Percentiles rank a stretch among this genome's conserved stretches.
phyloP scores from a whole-genome alignment of 2,797 vertebrate species.

The Brachyalestes nurse region DNA sequence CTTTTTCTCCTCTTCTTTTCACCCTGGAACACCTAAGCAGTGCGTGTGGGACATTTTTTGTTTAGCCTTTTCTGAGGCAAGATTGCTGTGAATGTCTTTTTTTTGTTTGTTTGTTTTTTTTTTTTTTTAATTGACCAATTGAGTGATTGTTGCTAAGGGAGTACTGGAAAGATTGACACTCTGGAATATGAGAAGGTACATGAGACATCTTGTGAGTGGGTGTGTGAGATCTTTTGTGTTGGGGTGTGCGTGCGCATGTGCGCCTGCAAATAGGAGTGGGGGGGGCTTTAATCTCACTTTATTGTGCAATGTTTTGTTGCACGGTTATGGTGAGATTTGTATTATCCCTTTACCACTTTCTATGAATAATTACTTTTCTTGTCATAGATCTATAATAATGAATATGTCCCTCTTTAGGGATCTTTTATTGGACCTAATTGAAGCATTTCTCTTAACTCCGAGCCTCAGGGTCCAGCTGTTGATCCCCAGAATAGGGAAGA shows the following conservation, averaged over 20 bases:
- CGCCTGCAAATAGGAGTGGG: not conserved
- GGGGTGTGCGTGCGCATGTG: slow-evolving; percentile 49
- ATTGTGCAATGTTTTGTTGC: slow-evolving; percentile 5
- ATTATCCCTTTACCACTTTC: slow-evolving; percentile 30
- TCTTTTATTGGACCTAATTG: slow-evolving; percentile 47
- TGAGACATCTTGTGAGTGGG: slow-evolving; percentile 2
- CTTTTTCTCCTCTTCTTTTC: slow-evolving; percentile 77
- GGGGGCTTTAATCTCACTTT: slow-evolving; percentile 59
- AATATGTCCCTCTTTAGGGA: slow-evolving; percentile 35
- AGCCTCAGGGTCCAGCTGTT: slow-evolving; percentile 57
- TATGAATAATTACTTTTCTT: slow-evolving; percentile 27
- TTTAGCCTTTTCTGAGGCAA: slow-evolving; percentile 23
- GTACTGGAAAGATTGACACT: not conserved
- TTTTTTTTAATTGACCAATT: slow-evolving; percentile 19
- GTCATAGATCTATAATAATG: slow-evolving; percentile 39
- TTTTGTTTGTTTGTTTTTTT: slow-evolving; percentile 3
- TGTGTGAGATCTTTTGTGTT: slow-evolving; percentile 62
- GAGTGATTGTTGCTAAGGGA: slow-evolving; percentile 58
- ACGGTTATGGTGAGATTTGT: not conserved
- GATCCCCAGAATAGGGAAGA: slow-evolving; percentile 26
- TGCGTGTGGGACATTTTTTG: slow-evolving; percentile 21
- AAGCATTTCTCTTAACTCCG: slow-evolving; percentile 26
- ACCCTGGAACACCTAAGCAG: slow-evolving; percentile 70
- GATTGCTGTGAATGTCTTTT: slow-evolving; percentile 24
- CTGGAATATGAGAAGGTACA: not conserved